Conservation (phyloP, 1,140 invertebrate genomes). For the Geopemphigus sp. region DNA sequence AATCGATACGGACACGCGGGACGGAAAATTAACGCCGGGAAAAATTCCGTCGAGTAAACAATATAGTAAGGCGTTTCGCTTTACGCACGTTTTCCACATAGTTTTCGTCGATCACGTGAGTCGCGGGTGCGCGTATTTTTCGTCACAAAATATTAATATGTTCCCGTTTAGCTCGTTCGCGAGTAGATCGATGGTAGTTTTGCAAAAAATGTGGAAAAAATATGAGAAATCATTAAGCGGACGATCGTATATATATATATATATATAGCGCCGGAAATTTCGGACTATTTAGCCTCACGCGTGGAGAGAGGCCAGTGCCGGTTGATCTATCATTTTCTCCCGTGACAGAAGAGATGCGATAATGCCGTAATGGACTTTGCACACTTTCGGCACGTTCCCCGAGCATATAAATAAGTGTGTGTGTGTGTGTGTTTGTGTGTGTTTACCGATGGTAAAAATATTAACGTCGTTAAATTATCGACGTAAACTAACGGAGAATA, state of each 20-base stretch:
- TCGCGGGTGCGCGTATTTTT: too few relatives aligned
- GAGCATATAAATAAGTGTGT: neutral
- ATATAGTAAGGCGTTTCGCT: too few relatives aligned
- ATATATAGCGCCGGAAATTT: conserved; percentile 31
- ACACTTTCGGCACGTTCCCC: conserved; percentile 7
- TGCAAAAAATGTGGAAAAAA: conserved; percentile 22
- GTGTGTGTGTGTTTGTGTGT: too few relatives aligned
- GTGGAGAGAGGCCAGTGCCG: neutral
- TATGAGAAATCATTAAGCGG: conserved; percentile 42
- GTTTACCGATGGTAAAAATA: conserved; percentile 30
- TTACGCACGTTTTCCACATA: too few relatives aligned
- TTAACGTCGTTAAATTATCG: conserved; percentile 42
- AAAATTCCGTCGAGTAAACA: too few relatives aligned
- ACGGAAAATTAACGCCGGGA: too few relatives aligned
- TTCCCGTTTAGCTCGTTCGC: too few relatives aligned
- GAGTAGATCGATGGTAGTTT: conserved; percentile 21
- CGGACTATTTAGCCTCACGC: neutral
- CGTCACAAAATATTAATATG: too few relatives aligned
- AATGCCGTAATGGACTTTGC: conserved; percentile 45
- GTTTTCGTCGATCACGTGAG: too few relatives aligned
- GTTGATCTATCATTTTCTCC: conserved; percentile 39
- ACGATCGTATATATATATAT: conserved; percentile 1
- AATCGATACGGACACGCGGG: too few relatives aligned
- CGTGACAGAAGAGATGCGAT: conserved; percentile 46
- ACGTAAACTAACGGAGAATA: conserved; percentile 32